Base-by-base conservation (phyloP, 1,140 invertebrate species). In the Lethrus apterus region DNA sequence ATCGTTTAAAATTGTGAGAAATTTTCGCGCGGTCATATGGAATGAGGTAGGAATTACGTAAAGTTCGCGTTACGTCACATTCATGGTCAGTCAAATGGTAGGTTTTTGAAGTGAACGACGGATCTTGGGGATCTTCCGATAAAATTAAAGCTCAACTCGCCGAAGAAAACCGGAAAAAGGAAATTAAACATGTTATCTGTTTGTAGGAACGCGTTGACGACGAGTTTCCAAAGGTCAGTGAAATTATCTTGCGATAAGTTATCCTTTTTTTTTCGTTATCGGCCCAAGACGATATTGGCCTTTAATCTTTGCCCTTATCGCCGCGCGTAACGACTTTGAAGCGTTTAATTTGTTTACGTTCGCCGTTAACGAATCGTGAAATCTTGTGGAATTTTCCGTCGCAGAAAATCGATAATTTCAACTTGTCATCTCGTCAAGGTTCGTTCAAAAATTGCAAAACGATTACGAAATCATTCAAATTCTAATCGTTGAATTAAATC, bases 201-300 rank as follows among this genome's bases (percentile, higher is more conserved):
- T 10, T 61, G 55, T 56, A 61, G 56, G 53, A 52, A 56, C 38
- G 48, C 45, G 23, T 47, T 59, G 9, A 57, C 53, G 14, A 41
- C 52, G 18, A 46, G 49, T 50, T 41, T 61, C 2, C 59, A 61
- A 58, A 61, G 59, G 59, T 61, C 50, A 59, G 59, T 59, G 47
- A 45, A 46, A 13, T 41, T 42, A 40, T 44, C 11, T 34, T 11
- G 11, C 15, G 46, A 54, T 29, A 45, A 52, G 17, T 14, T 23
- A 23, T 7, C n/a, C 13, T 49, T 31, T 44, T 15, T 17, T 18
- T 19, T 41, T 52, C 13, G 24, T 20, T 24, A 34, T 43, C 13
- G 3, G 33, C 31, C 11, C 3, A 17, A 30, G 9, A 26, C 40
- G 21, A 36, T 30, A 40, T 40, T 52, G 42, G 18, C 11, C 2